Evolutionary conservation across 1,140 invertebrate genomes (phyloP).

Genomic region (Rhopalosiphum maidis): DNA sequence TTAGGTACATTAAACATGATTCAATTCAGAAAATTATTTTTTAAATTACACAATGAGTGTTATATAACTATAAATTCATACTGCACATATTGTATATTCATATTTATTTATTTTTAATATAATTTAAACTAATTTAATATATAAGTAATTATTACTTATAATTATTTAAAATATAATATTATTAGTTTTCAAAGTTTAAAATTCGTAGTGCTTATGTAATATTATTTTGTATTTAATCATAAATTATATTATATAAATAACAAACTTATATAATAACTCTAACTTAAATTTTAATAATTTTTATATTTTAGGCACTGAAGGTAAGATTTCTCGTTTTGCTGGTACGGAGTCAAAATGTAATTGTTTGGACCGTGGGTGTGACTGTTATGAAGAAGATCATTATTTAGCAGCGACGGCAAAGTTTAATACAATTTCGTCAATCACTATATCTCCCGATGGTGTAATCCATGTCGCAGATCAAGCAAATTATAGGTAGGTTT

Average conservation of each 20-base stretch:
- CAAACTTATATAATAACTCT: not conserved
- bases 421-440: slow-evolving; percentile 92
- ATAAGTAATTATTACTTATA: too few relatives aligned
- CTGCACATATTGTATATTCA: too few relatives aligned
- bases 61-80: too few relatives aligned
- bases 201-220: too few relatives aligned
- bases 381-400: slow-evolving; percentile 91
- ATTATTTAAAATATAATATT: too few relatives aligned
- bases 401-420: slow-evolving; percentile 89
- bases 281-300: not conserved
- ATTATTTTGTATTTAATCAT: not conserved
- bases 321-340: slow-evolving; percentile 88
- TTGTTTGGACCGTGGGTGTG: slow-evolving; percentile 86
- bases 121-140: too few relatives aligned
- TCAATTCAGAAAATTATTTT: too few relatives aligned
- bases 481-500: slow-evolving; percentile 73
- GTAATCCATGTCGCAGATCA: slow-evolving; percentile 94
- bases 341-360: slow-evolving; percentile 95
- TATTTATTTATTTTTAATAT: too few relatives aligned
- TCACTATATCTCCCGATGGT: slow-evolving; percentile 92
- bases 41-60: too few relatives aligned
- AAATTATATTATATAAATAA: not conserved
- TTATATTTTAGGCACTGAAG: slow-evolving; percentile 74
- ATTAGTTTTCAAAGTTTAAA: too few relatives aligned
- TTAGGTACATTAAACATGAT: too few relatives aligned